Evolutionary conservation across 2,888 invertebrate genomes (phyloP).

Genomic region (Scaptomyza parva): DNA sequence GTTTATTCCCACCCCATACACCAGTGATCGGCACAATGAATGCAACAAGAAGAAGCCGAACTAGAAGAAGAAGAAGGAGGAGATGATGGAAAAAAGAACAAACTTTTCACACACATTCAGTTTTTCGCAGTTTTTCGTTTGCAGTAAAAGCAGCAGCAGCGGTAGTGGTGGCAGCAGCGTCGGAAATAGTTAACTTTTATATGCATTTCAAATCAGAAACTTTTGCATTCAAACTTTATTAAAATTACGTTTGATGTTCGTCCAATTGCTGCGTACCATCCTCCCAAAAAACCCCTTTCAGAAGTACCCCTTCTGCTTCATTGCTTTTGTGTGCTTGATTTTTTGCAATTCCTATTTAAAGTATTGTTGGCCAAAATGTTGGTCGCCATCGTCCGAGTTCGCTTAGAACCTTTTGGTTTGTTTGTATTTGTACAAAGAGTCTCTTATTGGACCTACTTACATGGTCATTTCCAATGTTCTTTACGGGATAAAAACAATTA

Average conservation of each 20-base stretch:
- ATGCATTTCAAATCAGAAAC: conserved; percentile 78
- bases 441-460: conserved; percentile 7
- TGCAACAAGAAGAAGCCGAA: conserved; percentile 25
- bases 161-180: conserved; percentile 23
- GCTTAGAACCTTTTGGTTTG: conserved; percentile 35
- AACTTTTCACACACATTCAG: conserved; percentile 65
- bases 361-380: conserved; percentile 47
- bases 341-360: conserved; percentile 46
- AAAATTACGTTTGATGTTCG: conserved; percentile 74
- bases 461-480: neutral
- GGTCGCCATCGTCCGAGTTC: conserved; percentile 34
- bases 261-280: conserved; percentile 36
- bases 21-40: conserved; percentile 55
- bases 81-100: conserved; percentile 2
- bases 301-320: neutral
- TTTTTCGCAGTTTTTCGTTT: conserved; percentile 38
- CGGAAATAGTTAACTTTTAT: conserved; percentile 79
- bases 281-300: neutral
- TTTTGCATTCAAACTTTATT: conserved; percentile 79
- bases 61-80: conserved; percentile 12
- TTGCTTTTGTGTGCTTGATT: conserved; percentile 5
- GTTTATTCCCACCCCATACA: conserved; percentile 6
- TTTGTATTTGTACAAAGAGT: conserved; percentile 2
- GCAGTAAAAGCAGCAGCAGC: neutral
- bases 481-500: too few species aligned